phyloP scores from a whole-genome alignment of 1,140 invertebrate genomes.

The Aphidius ervi region DNA sequence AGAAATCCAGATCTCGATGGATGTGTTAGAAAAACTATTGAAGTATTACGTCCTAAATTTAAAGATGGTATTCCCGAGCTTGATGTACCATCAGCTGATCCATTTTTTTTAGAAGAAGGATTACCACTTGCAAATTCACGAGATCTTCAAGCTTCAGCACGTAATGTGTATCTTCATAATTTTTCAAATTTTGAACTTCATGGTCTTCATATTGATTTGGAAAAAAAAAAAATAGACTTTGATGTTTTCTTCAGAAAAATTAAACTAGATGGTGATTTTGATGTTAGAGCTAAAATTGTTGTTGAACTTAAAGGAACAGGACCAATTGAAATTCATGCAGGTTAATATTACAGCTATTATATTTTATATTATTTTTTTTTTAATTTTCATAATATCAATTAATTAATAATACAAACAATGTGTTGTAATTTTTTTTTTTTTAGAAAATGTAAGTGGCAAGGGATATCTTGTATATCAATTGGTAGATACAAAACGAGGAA shows the following conservation, averaged over 20 bases:
- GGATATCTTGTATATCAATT: constrained; percentile 25
- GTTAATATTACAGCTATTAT: constrained; percentile 26
- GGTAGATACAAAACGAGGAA: constrained; percentile 24
- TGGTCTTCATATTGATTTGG: constrained; percentile 52
- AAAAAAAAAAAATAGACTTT: constrained; percentile 49
- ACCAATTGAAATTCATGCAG: constrained; percentile 29
- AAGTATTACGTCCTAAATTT: constrained; percentile 52
- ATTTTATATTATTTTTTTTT: neutral
- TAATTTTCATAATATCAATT: neutral
- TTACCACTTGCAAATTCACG: constrained; percentile 41
- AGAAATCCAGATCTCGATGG: constrained; percentile 55
- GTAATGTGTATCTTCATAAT: constrained; percentile 53
- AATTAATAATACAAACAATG: no score
- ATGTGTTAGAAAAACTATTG: constrained; percentile 56
- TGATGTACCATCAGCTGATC: constrained; percentile 58
- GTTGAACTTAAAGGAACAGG: constrained; percentile 39
- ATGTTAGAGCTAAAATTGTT: constrained; percentile 56
- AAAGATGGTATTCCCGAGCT: constrained; percentile 58
- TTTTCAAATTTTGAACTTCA: constrained; percentile 53
- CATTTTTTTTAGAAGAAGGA: constrained; percentile 53
- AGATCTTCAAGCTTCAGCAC: constrained; percentile 48
- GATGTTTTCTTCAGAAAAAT: constrained; percentile 50
- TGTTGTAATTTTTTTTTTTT: neutral
- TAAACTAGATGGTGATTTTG: constrained; percentile 55
- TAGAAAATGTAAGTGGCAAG: constrained; percentile 29